Evolutionary conservation across 1,140 invertebrate species (phyloP).

Genomic region (Euwallacea fornicatus): DNA sequence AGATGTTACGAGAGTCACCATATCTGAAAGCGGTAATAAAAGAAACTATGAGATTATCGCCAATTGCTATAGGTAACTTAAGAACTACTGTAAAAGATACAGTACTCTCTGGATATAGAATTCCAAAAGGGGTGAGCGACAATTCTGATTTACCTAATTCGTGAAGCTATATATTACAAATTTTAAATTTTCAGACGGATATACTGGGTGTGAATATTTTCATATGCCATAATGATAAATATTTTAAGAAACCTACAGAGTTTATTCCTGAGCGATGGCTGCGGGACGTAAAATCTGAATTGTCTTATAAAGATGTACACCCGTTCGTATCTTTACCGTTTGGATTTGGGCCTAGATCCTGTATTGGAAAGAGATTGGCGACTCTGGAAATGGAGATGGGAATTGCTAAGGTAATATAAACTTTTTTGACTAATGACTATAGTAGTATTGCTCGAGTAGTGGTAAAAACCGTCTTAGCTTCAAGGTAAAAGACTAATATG

Average conservation of each 20-base stretch:
- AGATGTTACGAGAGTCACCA: constrained; percentile 58
- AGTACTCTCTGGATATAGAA: constrained; percentile 59
- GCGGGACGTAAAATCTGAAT: constrained; percentile 26
- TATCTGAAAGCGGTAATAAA: constrained; percentile 69
- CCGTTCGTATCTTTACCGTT: constrained; percentile 48
- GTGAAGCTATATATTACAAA: constrained; percentile 12
- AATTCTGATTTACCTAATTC: neutral
- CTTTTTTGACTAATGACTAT: no score
- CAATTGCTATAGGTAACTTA: constrained; percentile 57
- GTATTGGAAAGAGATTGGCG: constrained; percentile 67
- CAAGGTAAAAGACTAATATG: neutral
- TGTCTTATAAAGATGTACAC: constrained; percentile 43
- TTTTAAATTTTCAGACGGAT: constrained; percentile 37
- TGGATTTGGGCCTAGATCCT: constrained; percentile 50
- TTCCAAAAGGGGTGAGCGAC: constrained; percentile 63
- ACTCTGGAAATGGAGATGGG: constrained; percentile 70
- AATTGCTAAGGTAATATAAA: constrained; percentile 54
- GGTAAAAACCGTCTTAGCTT: neutral
- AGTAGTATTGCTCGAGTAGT: neutral
- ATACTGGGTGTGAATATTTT: constrained; percentile 34
- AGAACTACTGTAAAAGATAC: constrained; percentile 59
- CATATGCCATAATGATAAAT: constrained; percentile 31
- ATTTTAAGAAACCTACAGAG: constrained; percentile 41
- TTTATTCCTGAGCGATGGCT: constrained; percentile 49
- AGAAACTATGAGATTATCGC: constrained; percentile 62